Conservation (phyloP, 2,797 vertebrate genomes). For the Rhinella marina region DNA sequence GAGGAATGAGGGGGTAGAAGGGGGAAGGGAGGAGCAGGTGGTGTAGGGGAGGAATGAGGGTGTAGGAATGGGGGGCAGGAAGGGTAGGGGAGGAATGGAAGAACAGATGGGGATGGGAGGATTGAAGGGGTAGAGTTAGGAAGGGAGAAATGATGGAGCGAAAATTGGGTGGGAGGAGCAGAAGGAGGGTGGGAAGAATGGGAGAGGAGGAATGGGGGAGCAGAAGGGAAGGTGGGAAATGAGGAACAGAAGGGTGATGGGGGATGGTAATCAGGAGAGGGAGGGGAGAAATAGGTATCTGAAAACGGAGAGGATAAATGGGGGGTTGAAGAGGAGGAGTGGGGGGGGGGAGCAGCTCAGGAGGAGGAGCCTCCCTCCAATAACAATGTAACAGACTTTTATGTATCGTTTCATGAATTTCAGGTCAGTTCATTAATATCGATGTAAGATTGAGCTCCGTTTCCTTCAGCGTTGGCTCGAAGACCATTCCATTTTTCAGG, state of each 20-base stretch:
- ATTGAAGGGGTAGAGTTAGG: background rate
- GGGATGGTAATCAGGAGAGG: too few species aligned
- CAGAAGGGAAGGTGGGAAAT: background rate
- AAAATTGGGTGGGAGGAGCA: too few species aligned
- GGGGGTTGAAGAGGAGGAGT: too few species aligned
- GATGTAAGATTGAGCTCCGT: background rate
- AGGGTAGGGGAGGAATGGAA: background rate
- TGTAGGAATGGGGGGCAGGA: too few species aligned
- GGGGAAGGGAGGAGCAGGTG: background rate
- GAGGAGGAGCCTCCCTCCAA: background rate
- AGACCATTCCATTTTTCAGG: background rate
- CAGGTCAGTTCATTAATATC: background rate
- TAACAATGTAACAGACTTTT: background rate
- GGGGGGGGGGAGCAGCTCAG: background rate
- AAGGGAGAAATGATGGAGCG: too few species aligned
- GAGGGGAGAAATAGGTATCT: background rate
- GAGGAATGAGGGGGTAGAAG: background rate
- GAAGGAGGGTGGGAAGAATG: too few species aligned
- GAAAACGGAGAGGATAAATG: too few species aligned
- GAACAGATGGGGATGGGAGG: too few species aligned
- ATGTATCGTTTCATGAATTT: background rate
- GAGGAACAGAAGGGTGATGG: background rate
- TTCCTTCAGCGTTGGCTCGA: background rate
- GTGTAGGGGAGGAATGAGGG: background rate
- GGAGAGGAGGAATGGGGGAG: background rate